phyloP scores from a whole-genome alignment of 2,888 invertebrate genomes.

The Drosophila tripunctata region DNA sequence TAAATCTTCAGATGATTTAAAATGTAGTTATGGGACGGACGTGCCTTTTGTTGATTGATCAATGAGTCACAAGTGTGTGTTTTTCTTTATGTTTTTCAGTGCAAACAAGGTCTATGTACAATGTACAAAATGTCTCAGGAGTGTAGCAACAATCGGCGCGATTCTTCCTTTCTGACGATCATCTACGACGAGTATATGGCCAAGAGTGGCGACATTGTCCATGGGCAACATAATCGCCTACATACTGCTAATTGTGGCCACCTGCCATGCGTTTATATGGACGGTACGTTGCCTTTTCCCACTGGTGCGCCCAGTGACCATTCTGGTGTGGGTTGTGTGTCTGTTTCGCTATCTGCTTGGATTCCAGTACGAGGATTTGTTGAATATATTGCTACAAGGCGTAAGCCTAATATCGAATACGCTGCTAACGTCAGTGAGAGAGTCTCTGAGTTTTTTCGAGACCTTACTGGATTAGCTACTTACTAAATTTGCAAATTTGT shows the following conservation, averaged over 20 bases:
- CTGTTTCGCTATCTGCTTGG: constrained; percentile 29
- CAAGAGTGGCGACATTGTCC: constrained; percentile 58
- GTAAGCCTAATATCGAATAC: neutral
- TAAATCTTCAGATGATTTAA: constrained; percentile 33
- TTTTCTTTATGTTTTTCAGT: constrained; percentile 5
- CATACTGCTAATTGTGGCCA: constrained; percentile 61
- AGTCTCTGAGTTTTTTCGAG: neutral
- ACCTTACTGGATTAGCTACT: neutral
- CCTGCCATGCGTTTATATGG: constrained; percentile 70
- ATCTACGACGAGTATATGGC: constrained; percentile 69
- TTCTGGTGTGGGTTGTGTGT: constrained; percentile 54
- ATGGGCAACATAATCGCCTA: constrained; percentile 64
- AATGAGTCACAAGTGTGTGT: neutral
- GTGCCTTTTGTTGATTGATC: neutral
- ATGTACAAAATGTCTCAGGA: constrained; percentile 19
- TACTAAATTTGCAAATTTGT: no score
- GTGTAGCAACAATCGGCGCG: constrained; percentile 37
- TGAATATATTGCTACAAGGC: neutral
- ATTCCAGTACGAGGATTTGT: constrained; percentile 13
- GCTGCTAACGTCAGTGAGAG: neutral
- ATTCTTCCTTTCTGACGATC: constrained; percentile 19
- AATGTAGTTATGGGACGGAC: neutral
- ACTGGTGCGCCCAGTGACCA: constrained; percentile 71
- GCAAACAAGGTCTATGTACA: neutral
- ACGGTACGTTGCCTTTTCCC: constrained; percentile 61